Conservation (phyloP, 2,888 invertebrate species). For the Agrochola circellaris region DNA sequence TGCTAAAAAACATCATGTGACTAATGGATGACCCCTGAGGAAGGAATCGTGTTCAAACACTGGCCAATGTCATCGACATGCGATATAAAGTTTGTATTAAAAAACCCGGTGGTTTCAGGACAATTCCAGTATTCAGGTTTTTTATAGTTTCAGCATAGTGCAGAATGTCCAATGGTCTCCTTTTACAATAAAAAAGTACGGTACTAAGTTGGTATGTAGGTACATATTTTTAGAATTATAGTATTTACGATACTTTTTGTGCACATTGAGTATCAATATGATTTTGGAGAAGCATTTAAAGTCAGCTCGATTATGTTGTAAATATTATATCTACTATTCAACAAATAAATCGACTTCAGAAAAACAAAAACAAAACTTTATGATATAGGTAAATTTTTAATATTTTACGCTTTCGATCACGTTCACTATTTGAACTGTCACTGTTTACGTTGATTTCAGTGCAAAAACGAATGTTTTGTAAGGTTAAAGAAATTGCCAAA, state of each 20-base stretch:
- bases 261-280: background rate
- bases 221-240: background rate
- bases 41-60: background rate
- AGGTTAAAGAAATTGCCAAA: too few species aligned
- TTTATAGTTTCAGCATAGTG: background rate
- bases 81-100: background rate
- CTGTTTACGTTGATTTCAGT: background rate
- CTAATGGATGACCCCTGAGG: too few species aligned
- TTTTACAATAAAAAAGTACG: background rate
- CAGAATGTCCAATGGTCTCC: background rate
- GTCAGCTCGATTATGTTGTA: background rate
- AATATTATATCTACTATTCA: background rate
- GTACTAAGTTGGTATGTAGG: background rate
- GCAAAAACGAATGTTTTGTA: too few species aligned
- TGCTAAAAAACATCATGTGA: too few species aligned
- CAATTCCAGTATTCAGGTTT: background rate
- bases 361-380: background rate
- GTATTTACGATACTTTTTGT: background rate
- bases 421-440: background rate
- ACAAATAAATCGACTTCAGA: too few species aligned
- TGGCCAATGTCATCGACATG: background rate
- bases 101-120: background rate
- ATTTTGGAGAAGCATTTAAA: background rate
- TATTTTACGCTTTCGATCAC: too few species aligned
- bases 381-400: background rate